Evolutionary conservation across 2,113 vertebrate species (phyloP).

Genomic region (Hiodon alosoides): DNA sequence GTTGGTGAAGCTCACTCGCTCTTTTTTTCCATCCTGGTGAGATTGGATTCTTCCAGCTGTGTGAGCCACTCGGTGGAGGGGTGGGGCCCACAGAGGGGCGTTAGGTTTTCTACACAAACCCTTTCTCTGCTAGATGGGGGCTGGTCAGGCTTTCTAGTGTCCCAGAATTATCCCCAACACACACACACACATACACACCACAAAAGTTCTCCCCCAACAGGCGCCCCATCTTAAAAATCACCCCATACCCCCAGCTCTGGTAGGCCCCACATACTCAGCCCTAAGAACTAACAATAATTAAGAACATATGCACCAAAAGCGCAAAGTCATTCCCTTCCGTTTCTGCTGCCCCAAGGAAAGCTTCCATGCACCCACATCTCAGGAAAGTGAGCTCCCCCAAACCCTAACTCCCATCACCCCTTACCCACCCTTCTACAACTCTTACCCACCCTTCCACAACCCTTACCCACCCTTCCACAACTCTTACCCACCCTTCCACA

Average conservation of each 20-base stretch:
- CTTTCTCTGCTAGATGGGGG: too few relatives aligned
- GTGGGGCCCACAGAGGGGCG: background rate
- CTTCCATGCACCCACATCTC: background rate
- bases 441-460: background rate
- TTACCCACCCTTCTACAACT: background rate
- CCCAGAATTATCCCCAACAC: background rate
- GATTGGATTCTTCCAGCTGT: background rate
- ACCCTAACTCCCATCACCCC: conserved; percentile 14
- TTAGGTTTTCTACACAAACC: too few relatives aligned
- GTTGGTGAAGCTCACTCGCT: conserved; percentile 7
- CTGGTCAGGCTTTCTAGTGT: background rate
- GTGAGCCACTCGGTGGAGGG: background rate
- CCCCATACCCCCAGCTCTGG: background rate
- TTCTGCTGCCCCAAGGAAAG: background rate
- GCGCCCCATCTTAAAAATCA: background rate
- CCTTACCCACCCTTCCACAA: background rate
- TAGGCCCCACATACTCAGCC: background rate
- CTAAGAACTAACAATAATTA: conserved; percentile 35
- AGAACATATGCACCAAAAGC: conserved; percentile 57
- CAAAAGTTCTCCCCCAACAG: conserved; percentile 3
- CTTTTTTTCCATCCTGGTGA: background rate
- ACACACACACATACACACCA: background rate
- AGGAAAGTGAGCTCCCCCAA: conserved; percentile 20
- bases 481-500: background rate
- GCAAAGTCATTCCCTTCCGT: conserved; percentile 52